phyloP scores from a whole-genome alignment of 2,888 invertebrate genomes.

The Lasioglossum vierecki region DNA sequence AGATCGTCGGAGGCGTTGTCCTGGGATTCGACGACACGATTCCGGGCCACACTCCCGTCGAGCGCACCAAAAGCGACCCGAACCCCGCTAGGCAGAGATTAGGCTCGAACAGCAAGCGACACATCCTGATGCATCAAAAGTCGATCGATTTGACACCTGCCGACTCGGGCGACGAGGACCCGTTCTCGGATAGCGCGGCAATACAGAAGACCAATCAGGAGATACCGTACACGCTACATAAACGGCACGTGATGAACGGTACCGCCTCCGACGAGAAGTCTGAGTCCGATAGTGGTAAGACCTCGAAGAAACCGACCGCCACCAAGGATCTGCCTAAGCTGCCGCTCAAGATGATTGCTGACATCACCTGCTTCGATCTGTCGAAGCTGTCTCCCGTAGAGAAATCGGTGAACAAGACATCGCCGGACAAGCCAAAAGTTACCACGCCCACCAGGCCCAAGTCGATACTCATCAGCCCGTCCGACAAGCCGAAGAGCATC shows the following conservation, averaged over 20 bases:
- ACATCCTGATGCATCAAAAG: slow-evolving; percentile 93
- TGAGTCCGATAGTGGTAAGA: slow-evolving; percentile 79
- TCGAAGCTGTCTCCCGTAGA: slow-evolving; percentile 75
- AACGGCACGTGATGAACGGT: slow-evolving; percentile 94
- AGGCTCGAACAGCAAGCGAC: slow-evolving; percentile 90
- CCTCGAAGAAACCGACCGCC: slow-evolving; percentile 51
- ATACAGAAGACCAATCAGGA: slow-evolving; percentile 85
- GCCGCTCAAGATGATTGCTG: slow-evolving; percentile 77
- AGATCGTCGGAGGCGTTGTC: slow-evolving; percentile 84
- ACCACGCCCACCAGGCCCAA: slow-evolving; percentile 76
- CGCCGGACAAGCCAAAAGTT: slow-evolving; percentile 36
- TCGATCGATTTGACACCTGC: slow-evolving; percentile 94
- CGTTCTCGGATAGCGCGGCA: slow-evolving; percentile 86
- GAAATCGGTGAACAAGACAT: slow-evolving; percentile 65
- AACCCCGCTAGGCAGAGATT: slow-evolving; percentile 91
- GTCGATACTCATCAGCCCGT: slow-evolving; percentile 71
- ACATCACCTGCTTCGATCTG: slow-evolving; percentile 77
- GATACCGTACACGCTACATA: slow-evolving; percentile 93
- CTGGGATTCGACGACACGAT: slow-evolving; percentile 78
- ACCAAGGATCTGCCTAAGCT: slow-evolving; percentile 78
- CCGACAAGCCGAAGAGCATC: slow-evolving; percentile 75
- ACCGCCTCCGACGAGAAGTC: slow-evolving; percentile 86
- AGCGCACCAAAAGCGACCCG: slow-evolving; percentile 94
- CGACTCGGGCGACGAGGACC: slow-evolving; percentile 93
- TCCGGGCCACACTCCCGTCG: slow-evolving; percentile 88